Percentiles rank a stretch among this genome's conserved stretches.
phyloP scores from a whole-genome alignment of 37 sponge, comb jelly and placozoan genomes.

The Spongia lamella region DNA sequence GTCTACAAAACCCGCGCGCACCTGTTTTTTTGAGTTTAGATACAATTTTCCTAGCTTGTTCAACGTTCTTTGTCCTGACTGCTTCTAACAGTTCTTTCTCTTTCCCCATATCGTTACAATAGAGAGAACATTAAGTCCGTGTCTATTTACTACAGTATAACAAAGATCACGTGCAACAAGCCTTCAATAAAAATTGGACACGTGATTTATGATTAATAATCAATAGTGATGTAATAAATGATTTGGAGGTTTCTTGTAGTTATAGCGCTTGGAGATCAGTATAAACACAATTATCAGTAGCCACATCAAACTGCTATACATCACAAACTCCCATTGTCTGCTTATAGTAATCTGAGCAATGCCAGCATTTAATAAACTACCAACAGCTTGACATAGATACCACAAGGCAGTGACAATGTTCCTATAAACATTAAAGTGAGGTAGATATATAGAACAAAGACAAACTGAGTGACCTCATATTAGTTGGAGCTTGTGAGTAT shows the following conservation, averaged over 20 bases:
- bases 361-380: constrained; percentile 57
- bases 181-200: too few species aligned
- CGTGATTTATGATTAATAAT: too few species aligned
- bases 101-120: constrained; percentile 63
- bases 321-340: constrained; percentile 39
- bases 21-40: constrained; percentile 86
- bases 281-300: constrained; percentile 35
- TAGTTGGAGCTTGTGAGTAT: constrained; percentile 74
- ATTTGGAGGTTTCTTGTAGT: constrained; percentile 11
- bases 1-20: too few species aligned
- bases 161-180: too few species aligned
- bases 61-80: constrained; percentile 69
- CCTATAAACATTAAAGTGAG: constrained; percentile 14
- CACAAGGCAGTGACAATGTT: constrained; percentile 66
- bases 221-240: too few species aligned
- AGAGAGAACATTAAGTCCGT: too few species aligned
- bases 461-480: constrained; percentile 36
- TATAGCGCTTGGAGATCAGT: constrained; percentile 32
- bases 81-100: constrained; percentile 71
- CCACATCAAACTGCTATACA: constrained; percentile 51
- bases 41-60: constrained; percentile 74
- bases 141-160: too few species aligned
- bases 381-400: constrained; percentile 64
- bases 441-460: background rate
- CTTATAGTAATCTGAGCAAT: constrained; percentile 59